Conservation (phyloP, 1,140 invertebrate species). For the Ceratina australensis region DNA sequence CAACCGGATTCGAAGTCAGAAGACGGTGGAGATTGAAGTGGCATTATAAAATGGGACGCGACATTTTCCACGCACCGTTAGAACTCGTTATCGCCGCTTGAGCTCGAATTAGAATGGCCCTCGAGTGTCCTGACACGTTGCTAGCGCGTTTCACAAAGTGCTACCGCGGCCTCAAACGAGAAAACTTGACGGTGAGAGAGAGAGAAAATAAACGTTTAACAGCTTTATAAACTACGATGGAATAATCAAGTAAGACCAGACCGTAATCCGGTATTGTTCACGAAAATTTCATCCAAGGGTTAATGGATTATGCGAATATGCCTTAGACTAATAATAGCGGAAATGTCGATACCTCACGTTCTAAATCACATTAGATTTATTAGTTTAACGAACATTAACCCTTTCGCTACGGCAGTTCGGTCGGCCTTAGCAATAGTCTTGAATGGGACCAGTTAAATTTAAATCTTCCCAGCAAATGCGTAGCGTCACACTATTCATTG, state of each 20-base stretch:
- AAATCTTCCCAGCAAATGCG: too few relatives aligned
- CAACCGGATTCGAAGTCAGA: not conserved
- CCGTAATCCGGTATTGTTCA: not conserved
- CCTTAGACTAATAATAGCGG: slow-evolving; percentile 51
- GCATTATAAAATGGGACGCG: slow-evolving; percentile 23
- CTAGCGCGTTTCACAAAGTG: slow-evolving; percentile 19
- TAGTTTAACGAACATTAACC: too few relatives aligned
- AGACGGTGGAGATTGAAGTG: not conserved
- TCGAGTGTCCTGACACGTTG: slow-evolving; percentile 28
- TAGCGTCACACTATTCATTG: too few relatives aligned
- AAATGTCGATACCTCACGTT: slow-evolving; percentile 25
- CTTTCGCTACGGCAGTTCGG: too few relatives aligned
- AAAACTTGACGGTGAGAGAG: not conserved
- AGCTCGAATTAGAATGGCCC: slow-evolving; percentile 31
- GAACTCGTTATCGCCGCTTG: slow-evolving; percentile 30
- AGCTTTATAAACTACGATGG: not conserved
- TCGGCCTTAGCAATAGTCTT: too few relatives aligned
- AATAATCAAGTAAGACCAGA: slow-evolving; percentile 25
- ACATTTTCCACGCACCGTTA: slow-evolving; percentile 2
- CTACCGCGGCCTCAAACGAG: not conserved
- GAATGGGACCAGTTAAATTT: too few relatives aligned
- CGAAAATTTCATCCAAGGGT: slow-evolving; percentile 57
- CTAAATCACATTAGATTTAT: too few relatives aligned
- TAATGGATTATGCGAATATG: slow-evolving; percentile 63
- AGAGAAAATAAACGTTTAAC: slow-evolving; percentile 4